phyloP scores from a whole-genome alignment of 2,888 invertebrate species.

The Caprella mutica region DNA sequence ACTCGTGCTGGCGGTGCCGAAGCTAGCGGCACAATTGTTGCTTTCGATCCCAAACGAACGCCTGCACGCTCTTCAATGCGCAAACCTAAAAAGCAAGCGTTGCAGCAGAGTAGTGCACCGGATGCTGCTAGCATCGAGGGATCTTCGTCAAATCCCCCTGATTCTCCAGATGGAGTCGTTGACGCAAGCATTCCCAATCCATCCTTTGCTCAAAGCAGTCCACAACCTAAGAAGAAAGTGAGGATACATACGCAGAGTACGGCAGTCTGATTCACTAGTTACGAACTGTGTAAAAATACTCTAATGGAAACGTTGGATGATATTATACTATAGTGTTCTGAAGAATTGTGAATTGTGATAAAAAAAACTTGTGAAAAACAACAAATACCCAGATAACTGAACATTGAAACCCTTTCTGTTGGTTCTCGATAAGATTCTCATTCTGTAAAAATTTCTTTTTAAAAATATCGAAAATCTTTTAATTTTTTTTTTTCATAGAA shows the following conservation, averaged over 20 bases:
- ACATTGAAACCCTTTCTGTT: too few relatives aligned
- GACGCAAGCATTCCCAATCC: slow-evolving; percentile 76
- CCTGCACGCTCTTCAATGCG: slow-evolving; percentile 70
- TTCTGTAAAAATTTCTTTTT: too few relatives aligned
- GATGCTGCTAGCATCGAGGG: slow-evolving; percentile 37
- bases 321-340: background rate
- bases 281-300: background rate
- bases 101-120: slow-evolving; percentile 37
- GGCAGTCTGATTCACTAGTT: slow-evolving; percentile 51
- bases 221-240: slow-evolving; percentile 75
- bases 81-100: slow-evolving; percentile 55
- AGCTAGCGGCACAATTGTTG: slow-evolving; percentile 22
- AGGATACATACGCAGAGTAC: slow-evolving; percentile 84
- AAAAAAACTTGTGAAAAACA: too few relatives aligned
- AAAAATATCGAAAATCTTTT: too few relatives aligned
- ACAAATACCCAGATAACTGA: too few relatives aligned
- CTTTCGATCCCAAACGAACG: slow-evolving; percentile 47
- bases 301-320: background rate
- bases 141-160: too few relatives aligned
- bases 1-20: slow-evolving; percentile 18
- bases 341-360: too few relatives aligned
- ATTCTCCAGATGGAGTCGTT: slow-evolving; percentile 37
- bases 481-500: too few relatives aligned
- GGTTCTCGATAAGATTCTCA: too few relatives aligned
- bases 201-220: slow-evolving; percentile 69